Conservation (phyloP, 2,888 invertebrate genomes). For the Girardia tigrina region DNA sequence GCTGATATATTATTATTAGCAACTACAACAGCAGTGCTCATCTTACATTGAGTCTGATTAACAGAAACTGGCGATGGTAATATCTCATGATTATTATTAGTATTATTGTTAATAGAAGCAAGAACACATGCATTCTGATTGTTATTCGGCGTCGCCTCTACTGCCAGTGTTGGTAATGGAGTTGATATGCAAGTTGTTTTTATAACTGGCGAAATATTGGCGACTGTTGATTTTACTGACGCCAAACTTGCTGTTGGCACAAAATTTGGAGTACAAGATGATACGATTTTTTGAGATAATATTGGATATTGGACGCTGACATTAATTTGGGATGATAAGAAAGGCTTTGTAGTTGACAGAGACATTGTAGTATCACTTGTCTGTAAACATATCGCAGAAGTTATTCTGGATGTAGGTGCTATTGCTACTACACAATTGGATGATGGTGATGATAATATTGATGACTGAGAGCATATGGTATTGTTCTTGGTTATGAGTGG, state of each 20-base stretch:
- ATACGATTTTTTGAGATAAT: background rate
- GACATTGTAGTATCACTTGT: background rate
- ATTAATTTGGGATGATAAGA: background rate
- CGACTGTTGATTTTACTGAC: background rate
- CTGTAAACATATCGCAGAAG: background rate
- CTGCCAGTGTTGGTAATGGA: background rate
- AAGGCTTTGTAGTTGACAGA: background rate
- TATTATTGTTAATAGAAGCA: background rate
- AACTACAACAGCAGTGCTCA: background rate
- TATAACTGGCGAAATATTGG: background rate
- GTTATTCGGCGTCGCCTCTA: background rate
- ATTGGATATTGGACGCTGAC: background rate
- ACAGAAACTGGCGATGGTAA: background rate
- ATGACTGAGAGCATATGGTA: background rate
- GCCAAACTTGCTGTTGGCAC: background rate
- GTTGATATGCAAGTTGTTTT: slow-evolving; percentile 3
- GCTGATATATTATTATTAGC: background rate
- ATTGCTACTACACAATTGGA: background rate
- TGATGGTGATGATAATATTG: no score
- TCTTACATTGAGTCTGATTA: background rate
- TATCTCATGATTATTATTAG: background rate
- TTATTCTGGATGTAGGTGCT: background rate
- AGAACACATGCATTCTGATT: no score
- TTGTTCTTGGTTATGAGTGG: background rate
- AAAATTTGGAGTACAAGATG: background rate